Conservation (phyloP, 2,888 invertebrate genomes). For the Oegoconia quadripuncta region DNA sequence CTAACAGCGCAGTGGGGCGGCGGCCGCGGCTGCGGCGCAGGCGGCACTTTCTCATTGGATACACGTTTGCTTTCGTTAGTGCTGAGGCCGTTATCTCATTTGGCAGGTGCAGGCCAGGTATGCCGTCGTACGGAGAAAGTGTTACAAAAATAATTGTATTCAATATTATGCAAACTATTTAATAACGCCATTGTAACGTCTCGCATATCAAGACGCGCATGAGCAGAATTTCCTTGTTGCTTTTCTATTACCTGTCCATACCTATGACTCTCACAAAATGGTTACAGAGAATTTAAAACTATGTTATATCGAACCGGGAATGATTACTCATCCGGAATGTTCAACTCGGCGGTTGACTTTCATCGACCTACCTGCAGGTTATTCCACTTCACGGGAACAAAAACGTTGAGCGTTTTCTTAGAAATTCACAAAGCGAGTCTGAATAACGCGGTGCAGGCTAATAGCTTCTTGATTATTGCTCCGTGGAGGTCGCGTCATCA, state of each 20-base stretch:
- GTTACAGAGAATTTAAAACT: no score
- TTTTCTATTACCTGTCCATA: no score
- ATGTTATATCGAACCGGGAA: slow-evolving; percentile 28
- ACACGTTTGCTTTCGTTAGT: slow-evolving; percentile 74
- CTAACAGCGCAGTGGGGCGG: slow-evolving; percentile 18
- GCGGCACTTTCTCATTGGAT: slow-evolving; percentile 67
- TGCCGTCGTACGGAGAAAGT: slow-evolving; percentile 65
- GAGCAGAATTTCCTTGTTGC: no score
- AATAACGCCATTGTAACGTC: slow-evolving; percentile 6
- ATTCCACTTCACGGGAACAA: slow-evolving; percentile 62
- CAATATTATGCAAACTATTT: slow-evolving; percentile 50
- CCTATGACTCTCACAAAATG: no score
- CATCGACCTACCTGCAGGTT: slow-evolving; percentile 67
- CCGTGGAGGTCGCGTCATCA: slow-evolving; percentile 19
- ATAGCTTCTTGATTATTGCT: slow-evolving; percentile 35
- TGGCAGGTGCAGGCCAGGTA: slow-evolving; percentile 70
- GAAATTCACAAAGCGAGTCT: slow-evolving; percentile 38
- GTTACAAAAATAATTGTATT: slow-evolving; percentile 57
- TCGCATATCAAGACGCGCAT: not conserved
- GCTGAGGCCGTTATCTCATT: slow-evolving; percentile 70
- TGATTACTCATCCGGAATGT: slow-evolving; percentile 51
- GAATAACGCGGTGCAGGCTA: slow-evolving; percentile 29
- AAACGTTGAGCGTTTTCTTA: slow-evolving; percentile 50
- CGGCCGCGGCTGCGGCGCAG: slow-evolving; percentile 20
- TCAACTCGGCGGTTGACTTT: slow-evolving; percentile 59